Conservation (phyloP, 2,113 vertebrate genomes). For the Stegostoma tigrinum region DNA sequence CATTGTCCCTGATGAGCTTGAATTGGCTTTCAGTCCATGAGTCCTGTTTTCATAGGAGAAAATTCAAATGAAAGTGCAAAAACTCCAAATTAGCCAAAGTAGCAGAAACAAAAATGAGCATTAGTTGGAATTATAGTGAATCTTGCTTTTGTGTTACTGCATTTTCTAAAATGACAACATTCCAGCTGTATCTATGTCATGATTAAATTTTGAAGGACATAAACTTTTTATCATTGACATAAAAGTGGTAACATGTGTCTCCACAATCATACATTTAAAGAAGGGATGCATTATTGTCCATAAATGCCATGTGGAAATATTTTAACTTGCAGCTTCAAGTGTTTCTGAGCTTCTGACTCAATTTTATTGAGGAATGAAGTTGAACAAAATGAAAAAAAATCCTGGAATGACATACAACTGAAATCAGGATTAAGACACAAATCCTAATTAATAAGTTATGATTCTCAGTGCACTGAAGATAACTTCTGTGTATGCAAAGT, state of each 20-base stretch:
- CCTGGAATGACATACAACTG: not conserved
- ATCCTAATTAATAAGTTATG: not conserved
- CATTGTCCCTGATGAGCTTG: not conserved
- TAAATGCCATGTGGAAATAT: not conserved
- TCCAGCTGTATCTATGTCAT: not conserved
- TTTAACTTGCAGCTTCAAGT: not conserved
- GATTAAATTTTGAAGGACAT: not conserved
- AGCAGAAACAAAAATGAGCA: not conserved
- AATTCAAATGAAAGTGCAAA: not conserved
- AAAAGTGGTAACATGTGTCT: not conserved
- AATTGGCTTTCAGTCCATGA: not conserved
- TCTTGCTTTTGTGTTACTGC: not conserved
- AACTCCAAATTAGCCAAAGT: not conserved
- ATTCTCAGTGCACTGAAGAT: not conserved
- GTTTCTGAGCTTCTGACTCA: not conserved
- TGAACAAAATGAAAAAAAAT: not conserved
- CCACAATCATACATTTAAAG: not conserved
- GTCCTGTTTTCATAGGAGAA: not conserved
- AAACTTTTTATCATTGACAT: not conserved
- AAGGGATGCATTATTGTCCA: no score
- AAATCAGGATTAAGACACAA: not conserved
- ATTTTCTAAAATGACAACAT: not conserved
- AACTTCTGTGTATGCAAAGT: not conserved
- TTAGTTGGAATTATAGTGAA: not conserved
- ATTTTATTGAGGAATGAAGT: not conserved